A percentile compares a stretch with the other conserved stretches of the same genome.
Conservation (phyloP, 2,113 vertebrate species). For the Nipponia nippon region DNA sequence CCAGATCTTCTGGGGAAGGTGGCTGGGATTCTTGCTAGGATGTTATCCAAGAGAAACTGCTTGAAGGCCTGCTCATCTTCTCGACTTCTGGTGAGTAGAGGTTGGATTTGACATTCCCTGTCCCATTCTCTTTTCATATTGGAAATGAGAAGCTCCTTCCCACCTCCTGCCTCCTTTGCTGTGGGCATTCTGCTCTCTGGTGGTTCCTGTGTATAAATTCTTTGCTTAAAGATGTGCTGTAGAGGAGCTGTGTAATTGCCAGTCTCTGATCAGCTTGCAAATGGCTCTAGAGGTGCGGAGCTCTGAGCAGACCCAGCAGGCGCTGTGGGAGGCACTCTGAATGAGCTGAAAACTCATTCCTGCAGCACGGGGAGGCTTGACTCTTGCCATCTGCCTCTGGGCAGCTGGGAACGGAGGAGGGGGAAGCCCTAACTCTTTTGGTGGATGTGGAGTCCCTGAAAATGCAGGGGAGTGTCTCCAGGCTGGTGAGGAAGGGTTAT, state of each 20-base stretch:
- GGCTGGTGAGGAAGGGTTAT: neutral
- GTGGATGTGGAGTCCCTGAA: neutral
- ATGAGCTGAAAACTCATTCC: neutral
- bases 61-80: conserved; percentile 39
- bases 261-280: conserved; percentile 12
- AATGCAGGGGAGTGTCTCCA: neutral
- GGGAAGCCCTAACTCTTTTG: neutral
- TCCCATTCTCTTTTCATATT: conserved; percentile 14
- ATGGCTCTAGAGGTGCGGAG: conserved; percentile 10
- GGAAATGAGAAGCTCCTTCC: conserved; percentile 24
- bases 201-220: conserved; percentile 51
- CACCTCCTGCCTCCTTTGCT: conserved; percentile 45
- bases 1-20: conserved; percentile 52
- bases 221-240: neutral
- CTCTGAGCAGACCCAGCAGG: neutral
- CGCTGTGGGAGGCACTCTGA: conserved; percentile 7
- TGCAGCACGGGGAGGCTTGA: neutral
- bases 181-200: conserved; percentile 62
- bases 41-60: conserved; percentile 57
- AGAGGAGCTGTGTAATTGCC: conserved; percentile 17
- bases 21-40: conserved; percentile 55
- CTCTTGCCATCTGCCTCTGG: conserved; percentile 32
- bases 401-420: conserved; percentile 9
- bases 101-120: neutral
- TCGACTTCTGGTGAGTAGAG: conserved; percentile 45